Evolutionary conservation across 2,888 invertebrate species (phyloP).

Genomic region (Cynaeus angustus): DNA sequence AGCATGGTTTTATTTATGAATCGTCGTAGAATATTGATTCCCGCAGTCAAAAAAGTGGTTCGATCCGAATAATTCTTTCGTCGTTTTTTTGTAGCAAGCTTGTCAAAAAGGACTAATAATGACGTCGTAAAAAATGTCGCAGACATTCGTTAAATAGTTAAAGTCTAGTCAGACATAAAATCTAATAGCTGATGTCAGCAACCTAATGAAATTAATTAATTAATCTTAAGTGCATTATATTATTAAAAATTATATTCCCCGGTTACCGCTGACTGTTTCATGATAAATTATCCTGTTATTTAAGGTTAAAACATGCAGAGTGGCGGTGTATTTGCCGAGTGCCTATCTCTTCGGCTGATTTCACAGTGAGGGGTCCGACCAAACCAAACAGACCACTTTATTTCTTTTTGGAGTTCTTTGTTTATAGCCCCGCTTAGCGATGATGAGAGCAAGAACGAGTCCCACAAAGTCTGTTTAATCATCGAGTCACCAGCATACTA

Average conservation of each 20-base stretch:
- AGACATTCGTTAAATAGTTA: constrained; percentile 4
- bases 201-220: constrained; percentile 44
- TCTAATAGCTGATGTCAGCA: constrained; percentile 33
- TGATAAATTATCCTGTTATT: constrained; percentile 49
- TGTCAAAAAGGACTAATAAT: constrained; percentile 8
- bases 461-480: constrained; percentile 41
- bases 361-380: constrained; percentile 58
- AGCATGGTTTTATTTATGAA: constrained; percentile 31
- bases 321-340: constrained; percentile 49
- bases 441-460: constrained; percentile 57
- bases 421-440: constrained; percentile 59
- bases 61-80: neutral
- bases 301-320: constrained; percentile 49
- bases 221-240: constrained; percentile 36
- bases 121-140: constrained; percentile 12
- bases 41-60: constrained; percentile 19
- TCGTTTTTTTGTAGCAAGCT: neutral
- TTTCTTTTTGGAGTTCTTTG: constrained; percentile 60
- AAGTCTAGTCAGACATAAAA: constrained; percentile 4
- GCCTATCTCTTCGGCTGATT: constrained; percentile 52
- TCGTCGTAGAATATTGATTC: constrained; percentile 29
- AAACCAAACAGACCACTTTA: constrained; percentile 61
- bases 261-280: constrained; percentile 27
- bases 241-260: constrained; percentile 30
- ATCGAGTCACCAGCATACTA: constrained; percentile 26